Conservation (phyloP, 2,888 invertebrate genomes). For the Machimus rusticus region DNA sequence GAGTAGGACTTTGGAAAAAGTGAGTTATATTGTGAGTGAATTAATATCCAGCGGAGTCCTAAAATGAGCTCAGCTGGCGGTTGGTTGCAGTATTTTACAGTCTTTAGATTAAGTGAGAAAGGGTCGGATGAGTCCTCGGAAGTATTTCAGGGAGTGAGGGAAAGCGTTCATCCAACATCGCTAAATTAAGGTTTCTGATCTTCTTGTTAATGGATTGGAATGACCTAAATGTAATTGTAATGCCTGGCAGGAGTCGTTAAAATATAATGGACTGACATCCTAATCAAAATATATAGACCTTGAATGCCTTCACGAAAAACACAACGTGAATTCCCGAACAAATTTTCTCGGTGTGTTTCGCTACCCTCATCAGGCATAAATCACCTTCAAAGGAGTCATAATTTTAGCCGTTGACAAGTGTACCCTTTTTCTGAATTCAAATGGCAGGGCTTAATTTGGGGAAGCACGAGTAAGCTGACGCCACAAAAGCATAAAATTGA, state of each 20-base stretch:
- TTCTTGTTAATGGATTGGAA: background rate
- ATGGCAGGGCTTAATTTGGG: background rate
- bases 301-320: conserved; percentile 6
- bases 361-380: conserved; percentile 34
- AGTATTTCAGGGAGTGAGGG: background rate
- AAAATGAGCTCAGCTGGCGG: background rate
- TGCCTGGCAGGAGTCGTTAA: conserved; percentile 8
- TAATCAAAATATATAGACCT: conserved; percentile 28
- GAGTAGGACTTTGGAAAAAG: background rate
- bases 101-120: background rate
- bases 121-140: background rate
- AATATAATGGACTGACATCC: conserved; percentile 9
- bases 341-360: background rate
- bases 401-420: conserved; percentile 44
- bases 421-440: conserved; percentile 36
- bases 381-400: conserved; percentile 44
- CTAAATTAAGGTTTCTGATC: background rate
- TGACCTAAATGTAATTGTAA: conserved; percentile 12
- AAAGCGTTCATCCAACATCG: background rate
- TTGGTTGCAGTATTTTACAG: background rate
- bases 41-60: background rate
- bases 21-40: background rate
- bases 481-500: conserved; percentile 30
- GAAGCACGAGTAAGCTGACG: conserved; percentile 22
- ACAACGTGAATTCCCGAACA: background rate